Base-by-base conservation (phyloP, 2,113 vertebrate genomes). In the Anarrhichthys ocellatus region DNA sequence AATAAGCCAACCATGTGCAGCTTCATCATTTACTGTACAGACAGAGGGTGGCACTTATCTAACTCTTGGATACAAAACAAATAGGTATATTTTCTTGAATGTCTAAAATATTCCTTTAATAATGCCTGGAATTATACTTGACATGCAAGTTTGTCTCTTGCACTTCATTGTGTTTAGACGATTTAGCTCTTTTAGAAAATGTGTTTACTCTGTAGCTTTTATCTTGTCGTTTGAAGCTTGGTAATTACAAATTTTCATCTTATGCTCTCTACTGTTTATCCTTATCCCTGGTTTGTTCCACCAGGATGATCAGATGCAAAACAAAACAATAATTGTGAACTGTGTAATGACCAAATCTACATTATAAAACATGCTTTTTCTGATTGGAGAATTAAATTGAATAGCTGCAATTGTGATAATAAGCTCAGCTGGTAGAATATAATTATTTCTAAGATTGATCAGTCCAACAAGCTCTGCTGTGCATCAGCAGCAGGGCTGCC, bases 211-310 rank as follows among this genome's bases (percentile, higher is more conserved):
- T 24, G 27, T 46, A 15, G 10, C 2, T 64, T 8, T 36, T 27
- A 14, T 24, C 40, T 24, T 3, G 8, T 61, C 2, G 46, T 63
- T 63, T 54, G 8, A 79, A 50, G 3, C 0, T 40, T 22, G 6
- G 40, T 4, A 22, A 42, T 2, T 11, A 54, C 1, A 32, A 13
- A 24, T 71, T 40, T 50, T 52, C 18, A 18, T 64, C 46, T 1
- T 56, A 27, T 24, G 18, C n/a, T 40, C 46, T n/a, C 46, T 20
- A 70, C 52, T 78, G 42, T 71, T 56, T 36, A 44, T 81, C 27
- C 32, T 80, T 22, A 48, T 62, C 9, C 3, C 15, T 18, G 58
- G 15, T 10, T 62, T 42, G 22, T 0, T 27, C 22, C 71, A 52
- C 34, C 2, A 0, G 29, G 36, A 27, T 4, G 13, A 42, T 44